A percentile compares a stretch with the other conserved stretches of the same genome.
phyloP scores from a whole-genome alignment of 2,113 vertebrate species.

The Embiotoca jacksoni region DNA sequence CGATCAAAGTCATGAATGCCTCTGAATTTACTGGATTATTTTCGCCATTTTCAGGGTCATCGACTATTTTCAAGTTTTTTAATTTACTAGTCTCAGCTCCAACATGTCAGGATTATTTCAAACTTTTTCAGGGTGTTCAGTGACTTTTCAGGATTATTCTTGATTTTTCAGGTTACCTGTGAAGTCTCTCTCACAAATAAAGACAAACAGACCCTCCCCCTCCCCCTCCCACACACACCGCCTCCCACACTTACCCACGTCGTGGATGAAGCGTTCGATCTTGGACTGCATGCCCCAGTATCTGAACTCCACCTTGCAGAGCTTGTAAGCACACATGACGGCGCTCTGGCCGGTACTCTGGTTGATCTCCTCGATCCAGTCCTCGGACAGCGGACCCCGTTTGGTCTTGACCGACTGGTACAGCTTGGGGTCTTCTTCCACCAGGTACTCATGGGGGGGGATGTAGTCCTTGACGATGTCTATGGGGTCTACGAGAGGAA shows the following conservation, averaged over 20 bases:
- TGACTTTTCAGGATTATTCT: background rate
- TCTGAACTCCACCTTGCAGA: conserved; percentile 99
- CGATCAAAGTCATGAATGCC: too few relatives aligned
- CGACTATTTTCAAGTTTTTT: too few relatives aligned
- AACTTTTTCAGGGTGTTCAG: too few relatives aligned
- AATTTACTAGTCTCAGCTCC: too few relatives aligned
- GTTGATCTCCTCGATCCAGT: conserved; percentile 94
- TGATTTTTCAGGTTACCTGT: background rate
- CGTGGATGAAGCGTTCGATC: conserved; percentile 98
- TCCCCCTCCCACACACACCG: conserved; percentile 53
- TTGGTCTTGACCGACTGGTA: conserved; percentile 93
- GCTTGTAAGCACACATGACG: conserved; percentile 99
- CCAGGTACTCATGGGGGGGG: conserved; percentile 93
- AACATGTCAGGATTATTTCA: too few relatives aligned
- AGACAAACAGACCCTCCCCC: background rate
- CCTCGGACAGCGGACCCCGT: conserved; percentile 92
- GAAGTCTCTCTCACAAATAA: background rate
- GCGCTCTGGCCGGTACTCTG: conserved; percentile 82
- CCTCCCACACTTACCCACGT: conserved; percentile 89
- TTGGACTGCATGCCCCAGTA: conserved; percentile 99
- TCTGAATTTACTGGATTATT: too few relatives aligned
- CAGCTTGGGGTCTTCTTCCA: conserved; percentile 94
- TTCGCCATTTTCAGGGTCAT: too few relatives aligned
- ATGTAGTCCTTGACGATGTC: conserved; percentile 98
- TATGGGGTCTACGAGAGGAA: conserved; percentile 87